Evolutionary conservation across 1,140 invertebrate species (phyloP), one percentile per base, ranked within the genome.

Genomic region (Venustaconcha ellipsiformis): DNA sequence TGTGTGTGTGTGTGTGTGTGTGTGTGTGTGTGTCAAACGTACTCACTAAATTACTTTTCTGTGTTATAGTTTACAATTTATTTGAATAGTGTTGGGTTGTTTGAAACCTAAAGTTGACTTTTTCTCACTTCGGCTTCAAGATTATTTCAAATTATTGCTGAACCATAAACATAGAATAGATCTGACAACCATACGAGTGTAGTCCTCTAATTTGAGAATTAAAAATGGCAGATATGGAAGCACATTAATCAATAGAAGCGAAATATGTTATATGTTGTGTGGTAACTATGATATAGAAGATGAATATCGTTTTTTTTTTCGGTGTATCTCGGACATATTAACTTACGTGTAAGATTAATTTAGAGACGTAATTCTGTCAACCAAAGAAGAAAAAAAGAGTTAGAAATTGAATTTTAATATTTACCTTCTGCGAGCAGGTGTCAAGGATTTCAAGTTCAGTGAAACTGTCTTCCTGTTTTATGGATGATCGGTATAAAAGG

Each of bases 391-490:
- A 48, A 48, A 48, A 48, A 11, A 48, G 4, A 48, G 37, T 48
- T 48, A 66, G 15, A 64, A n/a, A 73, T 15, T 48, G 14, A 18
- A 20, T 37, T 55, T 63, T 20, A 12, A 30, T 87, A 92, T 93
- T 93, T 91, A 95, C 94, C 90, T 93, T 93, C 90, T 94, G 94
- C 87, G 93, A 93, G 74, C 94, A 95, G 66, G 94, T 94, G 88
- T 96, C 95, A 83, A 96, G 89, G 83, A 96, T 95, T 92, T 95
- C 94, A 60, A 95, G 93, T 89, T 95, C 94, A 30, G 94, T 95
- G 30, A 92, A 93, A 72, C 93, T 93, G 81, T 94, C 94, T 88
- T 95, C 94, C 83, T 95, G 94, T 65, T 93, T 94, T 66, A 95
- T 93, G 85, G 92, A 93, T 83, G 95, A 94, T 81, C 94, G 92